Percentiles rank a stretch among this genome's conserved stretches.
Conservation (phyloP, 2,888 invertebrate genomes). For the Platerodrilus igneus region DNA sequence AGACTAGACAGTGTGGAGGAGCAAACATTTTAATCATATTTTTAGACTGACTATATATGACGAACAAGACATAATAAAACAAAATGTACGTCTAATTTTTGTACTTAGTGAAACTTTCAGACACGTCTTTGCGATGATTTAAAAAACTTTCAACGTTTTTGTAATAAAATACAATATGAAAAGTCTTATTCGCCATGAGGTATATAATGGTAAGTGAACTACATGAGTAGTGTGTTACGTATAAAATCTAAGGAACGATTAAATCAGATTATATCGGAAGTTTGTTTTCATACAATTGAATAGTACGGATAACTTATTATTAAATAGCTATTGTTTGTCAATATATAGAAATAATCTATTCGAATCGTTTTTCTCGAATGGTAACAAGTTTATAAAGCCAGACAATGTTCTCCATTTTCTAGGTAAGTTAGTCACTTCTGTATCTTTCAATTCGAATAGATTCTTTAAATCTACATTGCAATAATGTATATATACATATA, state of each 20-base stretch:
- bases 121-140: conserved; percentile 5
- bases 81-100: not conserved
- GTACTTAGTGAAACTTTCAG: conserved; percentile 6
- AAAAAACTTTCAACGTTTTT: conserved; percentile 2
- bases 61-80: conserved; percentile 19
- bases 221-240: conserved; percentile 36
- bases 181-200: conserved; percentile 30
- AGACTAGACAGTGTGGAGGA: conserved; percentile 33
- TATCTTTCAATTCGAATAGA: too few relatives aligned
- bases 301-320: too few relatives aligned
- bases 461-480: too few relatives aligned
- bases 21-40: conserved; percentile 30
- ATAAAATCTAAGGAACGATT: conserved; percentile 16
- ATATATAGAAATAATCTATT: too few relatives aligned
- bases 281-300: too few relatives aligned
- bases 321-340: too few relatives aligned
- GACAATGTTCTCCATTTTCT: too few relatives aligned
- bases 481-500: conserved; percentile 33
- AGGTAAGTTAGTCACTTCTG: too few relatives aligned
- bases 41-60: conserved; percentile 29
- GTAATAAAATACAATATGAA: conserved; percentile 7
- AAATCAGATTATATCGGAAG: conserved; percentile 19
- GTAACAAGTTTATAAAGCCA: conserved; percentile 25
- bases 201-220: conserved; percentile 33
- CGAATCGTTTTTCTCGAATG: conserved; percentile 23